Evolutionary conservation across 2,888 invertebrate species (phyloP).

Genomic region (Cheiracanthium punctorium): DNA sequence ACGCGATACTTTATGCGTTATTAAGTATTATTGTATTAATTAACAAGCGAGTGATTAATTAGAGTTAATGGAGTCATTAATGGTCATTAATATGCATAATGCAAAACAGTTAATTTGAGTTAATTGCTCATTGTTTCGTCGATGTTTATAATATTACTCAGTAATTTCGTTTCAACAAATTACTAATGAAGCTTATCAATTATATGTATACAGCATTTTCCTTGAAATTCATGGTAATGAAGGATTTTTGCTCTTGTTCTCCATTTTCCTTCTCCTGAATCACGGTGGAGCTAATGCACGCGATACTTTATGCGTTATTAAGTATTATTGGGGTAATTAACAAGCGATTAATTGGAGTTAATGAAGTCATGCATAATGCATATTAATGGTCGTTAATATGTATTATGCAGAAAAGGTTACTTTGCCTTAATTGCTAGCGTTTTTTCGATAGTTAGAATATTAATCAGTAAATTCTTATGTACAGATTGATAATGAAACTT

Average conservation of each 20-base stretch:
- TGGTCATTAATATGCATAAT: not conserved
- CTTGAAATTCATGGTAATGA: slow-evolving; percentile 65
- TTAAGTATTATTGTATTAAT: not conserved
- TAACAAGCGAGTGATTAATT: not conserved
- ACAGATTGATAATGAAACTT: no score
- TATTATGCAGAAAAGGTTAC: no score
- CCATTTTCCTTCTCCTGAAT: slow-evolving; percentile 34
- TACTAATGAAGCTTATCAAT: no score
- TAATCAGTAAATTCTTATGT: no score
- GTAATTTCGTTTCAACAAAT: no score
- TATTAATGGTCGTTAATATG: no score
- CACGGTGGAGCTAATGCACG: not conserved
- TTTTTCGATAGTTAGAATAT: no score
- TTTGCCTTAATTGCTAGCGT: no score
- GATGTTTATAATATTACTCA: no score
- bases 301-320: not conserved
- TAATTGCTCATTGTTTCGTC: no score
- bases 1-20: not conserved
- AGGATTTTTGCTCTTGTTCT: slow-evolving; percentile 67
- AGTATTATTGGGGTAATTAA: not conserved
- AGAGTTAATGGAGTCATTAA: not conserved
- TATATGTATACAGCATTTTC: no score
- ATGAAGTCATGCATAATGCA: not conserved
- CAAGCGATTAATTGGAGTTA: not conserved
- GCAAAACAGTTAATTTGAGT: no score